Evolutionary conservation across 1,140 invertebrate genomes (phyloP).

Genomic region (Pseudomyrmex pallidus): DNA sequence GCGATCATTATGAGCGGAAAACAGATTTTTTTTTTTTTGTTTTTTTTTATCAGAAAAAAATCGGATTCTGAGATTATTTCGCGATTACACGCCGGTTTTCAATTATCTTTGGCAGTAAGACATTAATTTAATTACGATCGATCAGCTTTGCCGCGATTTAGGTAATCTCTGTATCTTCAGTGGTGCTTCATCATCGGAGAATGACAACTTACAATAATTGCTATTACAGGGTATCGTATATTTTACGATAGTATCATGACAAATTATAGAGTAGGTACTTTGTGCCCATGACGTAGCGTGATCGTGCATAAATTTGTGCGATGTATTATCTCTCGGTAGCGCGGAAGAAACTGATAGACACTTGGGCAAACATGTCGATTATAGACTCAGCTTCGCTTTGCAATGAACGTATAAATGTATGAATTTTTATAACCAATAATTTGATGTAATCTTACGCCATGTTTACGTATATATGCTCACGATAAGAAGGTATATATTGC

Average conservation of each 20-base stretch:
- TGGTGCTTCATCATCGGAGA: conserved; percentile 17
- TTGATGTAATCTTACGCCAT: background rate
- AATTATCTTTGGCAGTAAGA: conserved; percentile 14
- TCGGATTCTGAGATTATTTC: background rate
- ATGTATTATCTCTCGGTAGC: conserved; percentile 51
- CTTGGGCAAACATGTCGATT: conserved; percentile 50
- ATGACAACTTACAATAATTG: conserved; percentile 53
- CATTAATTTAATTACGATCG: conserved; percentile 30
- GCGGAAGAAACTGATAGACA: conserved; percentile 48
- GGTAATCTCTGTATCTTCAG: conserved; percentile 18
- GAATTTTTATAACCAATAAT: conserved; percentile 23
- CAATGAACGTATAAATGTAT: conserved; percentile 40
- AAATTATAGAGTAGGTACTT: conserved; percentile 28
- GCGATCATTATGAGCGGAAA: background rate
- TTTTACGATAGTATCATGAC: conserved; percentile 47
- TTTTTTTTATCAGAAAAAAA: background rate
- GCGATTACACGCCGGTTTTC: background rate
- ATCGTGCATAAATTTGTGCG: conserved; percentile 56
- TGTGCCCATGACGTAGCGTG: conserved; percentile 46
- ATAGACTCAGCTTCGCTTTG: background rate
- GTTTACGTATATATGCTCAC: too few species aligned
- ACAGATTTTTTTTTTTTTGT: background rate
- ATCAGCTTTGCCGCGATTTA: conserved; percentile 21
- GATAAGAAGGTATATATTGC: too few species aligned
- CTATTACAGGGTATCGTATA: conserved; percentile 20